Conservation (phyloP, 2,888 invertebrate species). For the Mantis religiosa region DNA sequence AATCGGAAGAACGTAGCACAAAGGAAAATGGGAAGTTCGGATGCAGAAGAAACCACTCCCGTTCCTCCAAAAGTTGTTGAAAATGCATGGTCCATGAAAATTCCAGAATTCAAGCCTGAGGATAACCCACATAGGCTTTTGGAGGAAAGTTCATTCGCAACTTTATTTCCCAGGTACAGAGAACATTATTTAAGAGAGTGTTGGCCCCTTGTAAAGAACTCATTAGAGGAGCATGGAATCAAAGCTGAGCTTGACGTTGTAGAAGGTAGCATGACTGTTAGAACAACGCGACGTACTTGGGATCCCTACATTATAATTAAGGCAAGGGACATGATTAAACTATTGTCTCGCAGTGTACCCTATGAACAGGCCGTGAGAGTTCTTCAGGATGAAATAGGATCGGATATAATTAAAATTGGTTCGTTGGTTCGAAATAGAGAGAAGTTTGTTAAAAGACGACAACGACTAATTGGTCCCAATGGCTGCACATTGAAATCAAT, state of each 20-base stretch:
- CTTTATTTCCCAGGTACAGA: conserved; percentile 93
- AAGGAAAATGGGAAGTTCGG: background rate
- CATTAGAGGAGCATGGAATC: conserved; percentile 71
- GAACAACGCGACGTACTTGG: conserved; percentile 95
- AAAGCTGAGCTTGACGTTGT: conserved; percentile 87
- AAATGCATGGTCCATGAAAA: conserved; percentile 82
- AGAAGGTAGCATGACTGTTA: conserved; percentile 91
- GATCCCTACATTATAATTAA: conserved; percentile 97
- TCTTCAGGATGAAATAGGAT: conserved; percentile 83
- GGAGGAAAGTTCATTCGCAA: conserved; percentile 94
- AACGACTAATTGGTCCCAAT: conserved; percentile 92
- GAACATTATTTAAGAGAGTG: conserved; percentile 93
- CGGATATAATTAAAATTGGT: conserved; percentile 96
- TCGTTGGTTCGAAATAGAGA: conserved; percentile 85
- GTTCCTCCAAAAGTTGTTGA: conserved; percentile 59
- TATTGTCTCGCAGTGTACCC: conserved; percentile 92
- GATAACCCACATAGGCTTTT: conserved; percentile 85
- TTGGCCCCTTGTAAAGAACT: conserved; percentile 91
- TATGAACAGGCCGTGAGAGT: conserved; percentile 90
- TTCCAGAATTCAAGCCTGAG: conserved; percentile 80
- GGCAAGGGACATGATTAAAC: conserved; percentile 91
- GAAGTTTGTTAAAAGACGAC: conserved; percentile 90
- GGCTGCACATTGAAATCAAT: conserved; percentile 98
- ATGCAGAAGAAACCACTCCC: conserved; percentile 39
- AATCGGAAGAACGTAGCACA: background rate